Base-by-base conservation (phyloP, 2,888 invertebrate species). In the Cepaea hortensis region DNA sequence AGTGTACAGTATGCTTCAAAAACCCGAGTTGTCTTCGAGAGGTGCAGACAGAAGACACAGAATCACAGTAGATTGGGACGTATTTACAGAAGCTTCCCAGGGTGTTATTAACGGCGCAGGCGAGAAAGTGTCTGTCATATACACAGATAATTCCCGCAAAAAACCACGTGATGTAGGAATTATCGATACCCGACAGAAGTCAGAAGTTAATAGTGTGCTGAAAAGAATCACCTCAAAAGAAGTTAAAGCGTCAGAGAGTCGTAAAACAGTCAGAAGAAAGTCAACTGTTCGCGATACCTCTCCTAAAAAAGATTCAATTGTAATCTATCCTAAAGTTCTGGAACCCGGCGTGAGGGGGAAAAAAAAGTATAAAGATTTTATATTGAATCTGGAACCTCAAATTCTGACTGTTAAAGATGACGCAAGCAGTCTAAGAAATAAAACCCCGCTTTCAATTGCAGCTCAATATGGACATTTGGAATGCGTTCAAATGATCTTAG, bases 301-400 rank as follows among this genome's bases (percentile, higher is more conserved):
- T 68, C 13, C 13, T 2, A 9, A 18, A 3, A 77, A n/a, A 23
- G 23, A 5, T 3, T 77, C 82, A 61, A n/a, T 9, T 23, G 48
- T 20, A 13, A 48, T 1, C 1, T n/a, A 50, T 15, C 81, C 68
- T 9, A 81, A 48, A 50, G 70, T 81, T 7, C 50, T 86, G 13
- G 86, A 86, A n/a, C n/a, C 23, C 18, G 84, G 87, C 0, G 68
- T 87, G 18, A 84, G 87, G 68, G 80, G 81, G 7, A 73, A 61
- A 5, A 87, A 84, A 23, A 87, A 87, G 46, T 84, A 84, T 72
- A 87, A 87, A 23, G 73, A 72, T 75, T 87, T 87, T 81, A 62
- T 62, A 23, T 23, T 84, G 18, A 75, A 20, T 0, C 1, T 75
- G 46, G 81, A 81, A 6, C 7, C 9, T 23, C 70, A 61, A 46